Percentiles rank a stretch among this genome's conserved stretches.
These are phyloP conservation scores for Leptopilina syphax DNA, from an alignment of 2,888 invertebrate species.

Conservation along the genomic window DNA sequence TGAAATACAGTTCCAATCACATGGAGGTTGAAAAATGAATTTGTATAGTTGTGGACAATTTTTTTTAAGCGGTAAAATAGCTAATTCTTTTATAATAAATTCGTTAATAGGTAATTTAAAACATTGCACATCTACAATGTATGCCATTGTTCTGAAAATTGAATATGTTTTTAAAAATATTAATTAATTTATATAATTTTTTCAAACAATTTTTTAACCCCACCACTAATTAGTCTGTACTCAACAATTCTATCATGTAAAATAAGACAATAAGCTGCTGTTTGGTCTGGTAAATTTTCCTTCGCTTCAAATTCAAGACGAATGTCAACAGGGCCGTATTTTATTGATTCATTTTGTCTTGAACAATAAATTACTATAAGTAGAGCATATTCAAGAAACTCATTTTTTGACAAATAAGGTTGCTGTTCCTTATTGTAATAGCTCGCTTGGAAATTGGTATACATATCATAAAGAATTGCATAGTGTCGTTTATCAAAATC, in stretches of 20 bases:
- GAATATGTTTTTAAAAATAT: too few species aligned
- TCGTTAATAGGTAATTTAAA: conserved; percentile 41
- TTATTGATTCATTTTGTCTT: neutral
- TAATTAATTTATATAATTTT: too few species aligned
- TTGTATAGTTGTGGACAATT: conserved; percentile 7
- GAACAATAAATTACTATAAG: neutral
- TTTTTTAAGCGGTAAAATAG: neutral
- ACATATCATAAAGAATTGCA: neutral
- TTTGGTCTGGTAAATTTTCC: neutral
- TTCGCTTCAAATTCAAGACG: neutral
- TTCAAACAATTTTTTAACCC: neutral
- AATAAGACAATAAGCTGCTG: neutral
- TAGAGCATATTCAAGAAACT: neutral
- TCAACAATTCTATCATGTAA: conserved; percentile 9
- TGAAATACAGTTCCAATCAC: conserved; percentile 2
- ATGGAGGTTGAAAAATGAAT: conserved; percentile 42
- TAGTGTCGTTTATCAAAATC: neutral
- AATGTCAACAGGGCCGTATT: conserved; percentile 1
- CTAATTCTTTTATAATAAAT: conserved; percentile 45
- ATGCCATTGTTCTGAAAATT: conserved; percentile 21
- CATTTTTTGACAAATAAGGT: neutral
- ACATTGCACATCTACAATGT: conserved; percentile 44
- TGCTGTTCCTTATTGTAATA: neutral
- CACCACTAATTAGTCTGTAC: neutral
- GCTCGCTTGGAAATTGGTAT: neutral